Percentiles rank a stretch among this genome's conserved stretches.
phyloP scores from a whole-genome alignment of 2,113 vertebrate species.

The Okapia johnstoni region DNA sequence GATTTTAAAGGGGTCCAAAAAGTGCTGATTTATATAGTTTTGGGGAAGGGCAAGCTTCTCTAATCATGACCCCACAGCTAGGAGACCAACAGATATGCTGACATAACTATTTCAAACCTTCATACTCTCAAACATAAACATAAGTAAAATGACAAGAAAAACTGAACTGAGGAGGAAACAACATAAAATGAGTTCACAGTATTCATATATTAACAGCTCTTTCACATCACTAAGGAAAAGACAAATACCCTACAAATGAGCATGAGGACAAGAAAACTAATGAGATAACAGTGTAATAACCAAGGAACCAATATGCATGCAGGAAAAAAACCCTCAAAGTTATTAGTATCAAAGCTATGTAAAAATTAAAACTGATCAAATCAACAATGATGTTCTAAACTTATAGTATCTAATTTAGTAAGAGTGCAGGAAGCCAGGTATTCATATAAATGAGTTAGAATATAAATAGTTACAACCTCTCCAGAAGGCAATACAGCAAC shows the following conservation, averaged over 20 bases:
- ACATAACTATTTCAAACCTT: neutral
- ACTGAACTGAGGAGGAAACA: neutral
- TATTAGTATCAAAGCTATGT: neutral
- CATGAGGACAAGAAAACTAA: neutral
- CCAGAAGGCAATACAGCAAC: slow-evolving; percentile 12
- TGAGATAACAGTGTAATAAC: neutral
- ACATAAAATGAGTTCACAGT: neutral
- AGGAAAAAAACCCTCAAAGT: neutral
- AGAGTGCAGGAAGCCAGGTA: neutral
- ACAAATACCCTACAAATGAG: neutral
- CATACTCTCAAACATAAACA: slow-evolving; percentile 8
- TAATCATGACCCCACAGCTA: neutral
- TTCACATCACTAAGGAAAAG: neutral
- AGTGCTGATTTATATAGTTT: neutral
- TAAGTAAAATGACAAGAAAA: neutral
- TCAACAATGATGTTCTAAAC: neutral
- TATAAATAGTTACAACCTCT: neutral
- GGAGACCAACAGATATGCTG: neutral
- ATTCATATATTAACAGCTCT: neutral
- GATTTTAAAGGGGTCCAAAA: neutral
- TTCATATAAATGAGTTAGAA: neutral
- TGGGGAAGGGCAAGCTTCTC: neutral
- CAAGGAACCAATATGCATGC: neutral
- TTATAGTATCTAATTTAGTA: neutral
- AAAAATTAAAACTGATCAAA: neutral